Evolutionary conservation across 2,888 invertebrate species (phyloP).

Genomic region (Selenia dentaria): DNA sequence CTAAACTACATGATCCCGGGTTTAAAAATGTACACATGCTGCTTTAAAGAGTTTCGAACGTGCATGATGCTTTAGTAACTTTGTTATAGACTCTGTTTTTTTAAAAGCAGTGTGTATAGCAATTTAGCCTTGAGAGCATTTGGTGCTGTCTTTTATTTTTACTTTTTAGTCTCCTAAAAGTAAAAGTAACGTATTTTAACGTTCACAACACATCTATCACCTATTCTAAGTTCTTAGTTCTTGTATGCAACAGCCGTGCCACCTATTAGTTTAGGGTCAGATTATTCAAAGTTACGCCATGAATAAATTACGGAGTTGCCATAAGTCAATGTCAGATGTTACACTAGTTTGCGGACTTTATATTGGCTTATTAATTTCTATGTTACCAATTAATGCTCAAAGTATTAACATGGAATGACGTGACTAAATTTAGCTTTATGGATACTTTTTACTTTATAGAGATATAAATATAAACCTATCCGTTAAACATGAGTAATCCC

Average conservation of each 20-base stretch:
- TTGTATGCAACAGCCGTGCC: constrained; percentile 40
- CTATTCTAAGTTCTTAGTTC: background rate
- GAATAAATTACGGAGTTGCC: constrained; percentile 8
- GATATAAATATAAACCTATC: too few relatives aligned
- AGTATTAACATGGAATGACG: too few relatives aligned
- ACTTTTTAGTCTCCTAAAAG: too few relatives aligned
- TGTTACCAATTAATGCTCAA: background rate
- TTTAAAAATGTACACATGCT: constrained; percentile 14
- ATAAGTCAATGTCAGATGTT: constrained; percentile 9
- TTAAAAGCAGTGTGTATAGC: too few relatives aligned
- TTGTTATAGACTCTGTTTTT: background rate
- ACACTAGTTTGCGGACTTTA: constrained; percentile 4
- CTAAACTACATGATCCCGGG: constrained; percentile 8
- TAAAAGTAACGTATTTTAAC: too few relatives aligned
- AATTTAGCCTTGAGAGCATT: too few relatives aligned
- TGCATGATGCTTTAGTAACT: background rate
- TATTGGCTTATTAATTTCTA: constrained; percentile 8
- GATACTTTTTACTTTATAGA: too few relatives aligned
- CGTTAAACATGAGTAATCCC: too few relatives aligned
- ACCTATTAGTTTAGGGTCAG: constrained; percentile 45
- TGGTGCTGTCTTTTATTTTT: too few relatives aligned
- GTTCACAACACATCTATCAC: too few relatives aligned
- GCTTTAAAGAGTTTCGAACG: constrained; percentile 3
- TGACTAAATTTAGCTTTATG: too few relatives aligned
- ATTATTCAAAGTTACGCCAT: constrained; percentile 18